Evolutionary conservation across 2,113 vertebrate species (phyloP), one percentile per base, ranked within the genome.

Genomic region (Hassar affinis): DNA sequence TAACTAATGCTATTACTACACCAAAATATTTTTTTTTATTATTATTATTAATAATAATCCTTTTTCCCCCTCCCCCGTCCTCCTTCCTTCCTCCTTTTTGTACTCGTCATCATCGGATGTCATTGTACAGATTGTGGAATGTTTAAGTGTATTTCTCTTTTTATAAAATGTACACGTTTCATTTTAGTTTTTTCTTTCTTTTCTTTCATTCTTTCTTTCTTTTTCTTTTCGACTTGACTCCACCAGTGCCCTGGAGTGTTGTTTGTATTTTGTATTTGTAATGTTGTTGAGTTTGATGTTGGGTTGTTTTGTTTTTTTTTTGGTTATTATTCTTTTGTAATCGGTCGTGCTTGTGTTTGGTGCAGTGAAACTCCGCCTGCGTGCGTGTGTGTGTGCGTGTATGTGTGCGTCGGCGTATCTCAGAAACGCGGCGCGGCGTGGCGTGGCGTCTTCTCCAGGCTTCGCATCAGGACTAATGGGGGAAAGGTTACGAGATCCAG

Each of bases 71-170:
- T 10, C 20, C 45, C 45, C 45, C 84, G 83, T 15, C 9, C 27
- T 27, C 45, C 14, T n/a, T 22, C 25, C 42, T 42, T 68, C 61
- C 74, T 76, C 72, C 81, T 89, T 94, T 93, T 94, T 93, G 90
- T 93, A 93, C 93, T 92, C 92, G 92, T 94, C 91, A 91, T 94
- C 83, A 90, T 91, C 94, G 94, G 94, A 94, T 94, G 93, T 95
- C 94, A 92, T 90, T 94, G 93, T 95, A 94, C 93, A 94, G 93
- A 93, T 94, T 94, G 93, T 95, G 93, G 94, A 94, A 94, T 93
- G 92, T 94, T 94, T 93, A 89, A 91, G 89, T 88, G 85, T 92
- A 89, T 93, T 91, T 91, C 89, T 89, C 80, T 88, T 91, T 93
- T 93, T 93, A 91, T 93, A 93, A 74, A 77, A 38, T 56, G 51